Conservation (phyloP, 2,888 invertebrate genomes). For the Helleia helle region DNA sequence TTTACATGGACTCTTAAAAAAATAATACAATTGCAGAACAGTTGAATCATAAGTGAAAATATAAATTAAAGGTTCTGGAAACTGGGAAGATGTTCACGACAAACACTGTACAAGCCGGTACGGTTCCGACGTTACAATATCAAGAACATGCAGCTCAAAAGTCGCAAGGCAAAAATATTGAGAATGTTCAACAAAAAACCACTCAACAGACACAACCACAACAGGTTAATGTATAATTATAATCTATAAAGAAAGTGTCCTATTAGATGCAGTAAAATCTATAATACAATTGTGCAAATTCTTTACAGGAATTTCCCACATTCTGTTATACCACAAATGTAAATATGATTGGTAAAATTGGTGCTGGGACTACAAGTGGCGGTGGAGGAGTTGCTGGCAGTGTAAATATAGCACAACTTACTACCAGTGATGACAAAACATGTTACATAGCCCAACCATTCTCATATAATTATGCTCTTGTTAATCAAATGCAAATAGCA, state of each 20-base stretch:
- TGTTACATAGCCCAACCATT: slow-evolving; percentile 85
- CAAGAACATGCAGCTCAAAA: slow-evolving; percentile 78
- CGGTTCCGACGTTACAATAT: slow-evolving; percentile 78
- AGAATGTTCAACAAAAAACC: slow-evolving; percentile 76
- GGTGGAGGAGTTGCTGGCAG: slow-evolving; percentile 62
- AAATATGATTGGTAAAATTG: slow-evolving; percentile 79
- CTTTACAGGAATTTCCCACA: slow-evolving; percentile 76
- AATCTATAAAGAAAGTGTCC: neutral
- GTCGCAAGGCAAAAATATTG: slow-evolving; percentile 74
- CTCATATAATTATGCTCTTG: slow-evolving; percentile 86
- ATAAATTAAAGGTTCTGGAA: slow-evolving; percentile 14
- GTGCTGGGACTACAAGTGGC: slow-evolving; percentile 50
- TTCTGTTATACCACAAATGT: slow-evolving; percentile 81
- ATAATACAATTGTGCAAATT: no score
- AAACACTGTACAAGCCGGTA: slow-evolving; percentile 74
- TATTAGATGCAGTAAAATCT: no score
- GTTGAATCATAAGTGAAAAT: neutral
- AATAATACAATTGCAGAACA: slow-evolving; percentile 5
- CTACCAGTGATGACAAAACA: slow-evolving; percentile 77
- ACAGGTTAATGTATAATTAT: slow-evolving; percentile 25
- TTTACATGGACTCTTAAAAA: neutral
- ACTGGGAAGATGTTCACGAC: slow-evolving; percentile 71
- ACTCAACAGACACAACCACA: slow-evolving; percentile 60
- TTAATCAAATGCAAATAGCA: slow-evolving; percentile 89
- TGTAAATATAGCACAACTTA: slow-evolving; percentile 81